phyloP scores from a whole-genome alignment of 2,797 vertebrate species.

The Emys orbicularis region DNA sequence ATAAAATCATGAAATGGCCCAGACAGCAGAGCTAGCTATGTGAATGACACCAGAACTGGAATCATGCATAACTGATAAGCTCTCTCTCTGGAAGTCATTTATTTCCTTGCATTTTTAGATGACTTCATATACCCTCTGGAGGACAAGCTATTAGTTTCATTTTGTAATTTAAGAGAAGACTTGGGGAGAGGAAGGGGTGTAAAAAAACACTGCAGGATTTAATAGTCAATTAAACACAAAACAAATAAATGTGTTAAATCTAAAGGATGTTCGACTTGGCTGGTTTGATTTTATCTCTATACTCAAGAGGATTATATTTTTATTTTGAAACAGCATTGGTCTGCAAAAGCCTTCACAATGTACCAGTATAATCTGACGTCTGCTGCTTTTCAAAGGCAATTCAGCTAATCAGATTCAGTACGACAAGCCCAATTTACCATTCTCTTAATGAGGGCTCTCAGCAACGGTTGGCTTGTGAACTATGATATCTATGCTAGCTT shows the following conservation, averaged over 20 bases:
- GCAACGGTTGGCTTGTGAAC: not conserved
- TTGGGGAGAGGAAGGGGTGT: not conserved
- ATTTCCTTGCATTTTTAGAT: not conserved
- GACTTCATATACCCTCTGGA: not conserved
- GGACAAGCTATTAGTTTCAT: not conserved
- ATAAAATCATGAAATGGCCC: not conserved
- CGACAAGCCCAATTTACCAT: not conserved
- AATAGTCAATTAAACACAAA: not conserved
- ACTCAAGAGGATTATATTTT: not conserved
- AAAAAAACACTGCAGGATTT: not conserved
- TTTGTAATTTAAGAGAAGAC: not conserved
- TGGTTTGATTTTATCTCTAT: not conserved
- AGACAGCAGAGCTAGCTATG: accelerated
- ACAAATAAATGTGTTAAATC: not conserved
- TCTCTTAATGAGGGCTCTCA: not conserved
- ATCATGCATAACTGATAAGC: not conserved
- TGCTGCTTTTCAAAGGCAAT: not conserved
- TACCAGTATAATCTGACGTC: not conserved
- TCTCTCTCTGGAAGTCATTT: not conserved
- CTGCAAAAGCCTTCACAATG: not conserved
- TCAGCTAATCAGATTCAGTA: not conserved
- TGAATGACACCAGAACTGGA: not conserved
- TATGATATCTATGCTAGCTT: not conserved
- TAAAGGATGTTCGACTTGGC: not conserved
- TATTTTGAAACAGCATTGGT: not conserved